Base-by-base conservation (phyloP, 64 coral and sea anemone genomes). In the Trachythela sp. region DNA sequence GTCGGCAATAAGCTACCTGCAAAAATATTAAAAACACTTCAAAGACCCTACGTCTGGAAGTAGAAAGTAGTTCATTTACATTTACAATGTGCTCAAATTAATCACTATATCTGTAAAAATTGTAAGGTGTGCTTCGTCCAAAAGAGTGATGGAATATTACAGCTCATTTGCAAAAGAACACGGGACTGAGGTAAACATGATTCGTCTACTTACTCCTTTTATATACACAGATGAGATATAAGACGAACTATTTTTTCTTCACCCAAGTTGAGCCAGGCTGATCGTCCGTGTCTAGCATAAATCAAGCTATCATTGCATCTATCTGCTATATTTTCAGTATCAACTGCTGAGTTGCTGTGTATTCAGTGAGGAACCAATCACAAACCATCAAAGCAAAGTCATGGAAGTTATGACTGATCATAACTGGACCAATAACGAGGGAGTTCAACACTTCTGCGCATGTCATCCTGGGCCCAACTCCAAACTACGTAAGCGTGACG, bases 71-170 rank as follows among this genome's bases (percentile, higher is more conserved):
- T 45, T 45, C 42, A 45, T 45, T 45, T 11, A 6, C 42, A 11
- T 45, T 45, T 45, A 45, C 42, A 11, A 45, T 4, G 11, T 4
- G 4, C 42, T 45, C 42, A 45, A 45, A 45, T 45, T 45, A 45
- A 45, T 45, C 11, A 45, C 11, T 45, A n/a, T n/a, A n/a, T n/a
- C n/a, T n/a, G n/a, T n/a, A n/a, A n/a, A n/a, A n/a, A n/a, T n/a
- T n/a, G n/a, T 31, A 2, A 68, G 59, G 59, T 68, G 59, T 68
- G 59, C 59, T 68, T 68, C 59, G 59, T 68, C 59, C 5, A 68
- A 68, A 68, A 68, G 59, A 68, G 59, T 31, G 7, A 68, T 68
- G 59, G 59, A 68, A 68, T 68, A 68, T 68, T 68, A n/a, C 59
- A n/a, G 18, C 30, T 68, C 30, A 68, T 68, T 68, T 22, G 59